A percentile compares a stretch with the other conserved stretches of the same genome.
These are phyloP conservation scores for Ochropleura plecta DNA, from an alignment of 2,888 invertebrate species.

Conservation along the genomic window DNA sequence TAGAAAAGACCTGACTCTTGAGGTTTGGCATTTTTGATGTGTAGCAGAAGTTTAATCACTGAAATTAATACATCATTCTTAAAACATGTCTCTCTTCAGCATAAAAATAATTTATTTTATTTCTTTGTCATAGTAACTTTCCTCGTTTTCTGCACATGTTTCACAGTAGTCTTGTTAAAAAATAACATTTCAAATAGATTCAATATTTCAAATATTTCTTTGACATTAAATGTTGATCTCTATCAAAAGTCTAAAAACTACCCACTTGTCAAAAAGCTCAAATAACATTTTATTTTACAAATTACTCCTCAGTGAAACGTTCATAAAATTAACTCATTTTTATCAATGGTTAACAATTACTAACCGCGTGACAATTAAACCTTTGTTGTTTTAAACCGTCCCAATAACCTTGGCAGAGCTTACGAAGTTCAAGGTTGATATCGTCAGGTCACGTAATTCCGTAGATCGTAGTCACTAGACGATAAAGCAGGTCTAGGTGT, in stretches of 20 bases:
- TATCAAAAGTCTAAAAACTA: not conserved
- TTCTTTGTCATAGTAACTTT: not conserved
- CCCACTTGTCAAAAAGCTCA: not conserved
- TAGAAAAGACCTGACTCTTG: not conserved
- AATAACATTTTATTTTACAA: not conserved
- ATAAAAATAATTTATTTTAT: not conserved
- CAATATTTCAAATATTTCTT: not conserved
- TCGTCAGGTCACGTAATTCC: slow-evolving; percentile 58
- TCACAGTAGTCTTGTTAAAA: not conserved
- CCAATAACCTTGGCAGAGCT: slow-evolving; percentile 56
- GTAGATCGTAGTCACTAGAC: slow-evolving; percentile 43
- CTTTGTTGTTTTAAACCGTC: slow-evolving; percentile 49
- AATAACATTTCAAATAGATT: not conserved
- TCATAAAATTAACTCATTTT: slow-evolving; percentile 32
- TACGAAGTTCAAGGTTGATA: slow-evolving; percentile 61
- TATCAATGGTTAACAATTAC: slow-evolving; percentile 40
- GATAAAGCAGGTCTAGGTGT: slow-evolving; percentile 34
- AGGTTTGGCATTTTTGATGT: not conserved
- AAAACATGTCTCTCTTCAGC: not conserved
- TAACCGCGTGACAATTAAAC: slow-evolving; percentile 51
- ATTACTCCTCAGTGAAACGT: slow-evolving; percentile 8
- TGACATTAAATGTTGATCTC: not conserved
- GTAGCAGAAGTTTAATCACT: not conserved
- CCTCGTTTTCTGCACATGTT: not conserved
- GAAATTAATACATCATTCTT: not conserved